Conservation (phyloP, 2,797 vertebrate genomes). For the Arctocebus calabarensis region DNA sequence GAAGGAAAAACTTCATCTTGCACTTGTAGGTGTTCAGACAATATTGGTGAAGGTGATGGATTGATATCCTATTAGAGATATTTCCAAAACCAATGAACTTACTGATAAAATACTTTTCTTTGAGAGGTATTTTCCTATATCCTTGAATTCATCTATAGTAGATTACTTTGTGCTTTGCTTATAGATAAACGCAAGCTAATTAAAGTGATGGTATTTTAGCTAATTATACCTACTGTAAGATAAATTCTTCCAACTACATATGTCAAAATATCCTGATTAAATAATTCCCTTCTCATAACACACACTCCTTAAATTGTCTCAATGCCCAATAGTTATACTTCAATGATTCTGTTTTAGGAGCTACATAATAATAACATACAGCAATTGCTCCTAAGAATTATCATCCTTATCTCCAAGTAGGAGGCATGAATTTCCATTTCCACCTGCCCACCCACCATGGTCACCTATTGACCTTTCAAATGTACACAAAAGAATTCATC, state of each 20-base stretch:
- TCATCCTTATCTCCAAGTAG: not conserved
- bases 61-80: not conserved
- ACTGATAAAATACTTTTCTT: not conserved
- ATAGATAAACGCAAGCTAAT: not conserved
- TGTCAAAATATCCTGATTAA: conserved; percentile 41
- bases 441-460: not conserved
- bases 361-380: conserved; percentile 35
- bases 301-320: conserved; percentile 19
- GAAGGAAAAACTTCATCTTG: not conserved
- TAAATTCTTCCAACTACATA: conserved; percentile 36
- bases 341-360: not conserved
- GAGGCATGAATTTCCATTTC: not conserved
- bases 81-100: not conserved
- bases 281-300: conserved; percentile 22
- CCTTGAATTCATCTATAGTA: not conserved
- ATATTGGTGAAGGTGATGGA: not conserved
- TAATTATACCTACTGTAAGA: conserved; percentile 44
- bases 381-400: conserved; percentile 21
- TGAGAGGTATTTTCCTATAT: not conserved
- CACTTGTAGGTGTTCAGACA: not conserved
- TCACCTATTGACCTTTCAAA: not conserved
- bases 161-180: not conserved
- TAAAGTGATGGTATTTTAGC: conserved; percentile 13
- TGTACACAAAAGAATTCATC: not conserved
- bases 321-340: not conserved